Conservation (phyloP, 2,797 vertebrate species). For the Silurus lanzhouensis region DNA sequence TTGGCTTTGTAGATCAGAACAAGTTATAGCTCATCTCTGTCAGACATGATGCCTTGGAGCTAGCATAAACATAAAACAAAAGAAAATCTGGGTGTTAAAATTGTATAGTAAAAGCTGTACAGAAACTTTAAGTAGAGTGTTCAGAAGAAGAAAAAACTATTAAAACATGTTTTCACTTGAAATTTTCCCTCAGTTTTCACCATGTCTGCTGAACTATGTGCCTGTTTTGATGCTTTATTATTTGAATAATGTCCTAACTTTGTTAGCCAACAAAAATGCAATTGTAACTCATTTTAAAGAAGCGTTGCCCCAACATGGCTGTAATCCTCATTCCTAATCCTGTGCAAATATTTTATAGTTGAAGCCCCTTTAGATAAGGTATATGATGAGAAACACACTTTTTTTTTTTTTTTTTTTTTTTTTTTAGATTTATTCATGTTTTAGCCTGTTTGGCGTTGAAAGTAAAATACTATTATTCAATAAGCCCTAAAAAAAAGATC, state of each 20-base stretch:
- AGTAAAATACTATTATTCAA: neutral
- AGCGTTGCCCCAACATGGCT: neutral
- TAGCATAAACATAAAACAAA: slow-evolving; percentile 29
- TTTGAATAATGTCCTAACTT: neutral
- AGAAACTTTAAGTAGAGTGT: neutral
- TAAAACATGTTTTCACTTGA: neutral
- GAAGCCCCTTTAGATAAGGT: neutral
- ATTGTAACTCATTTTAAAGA: slow-evolving; percentile 4
- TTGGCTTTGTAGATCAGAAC: slow-evolving; percentile 49
- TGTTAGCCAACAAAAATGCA: slow-evolving; percentile 1
- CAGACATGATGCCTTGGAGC: slow-evolving; percentile 38
- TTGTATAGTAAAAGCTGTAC: neutral
- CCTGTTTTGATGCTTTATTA: neutral
- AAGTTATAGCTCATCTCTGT: slow-evolving; percentile 45
- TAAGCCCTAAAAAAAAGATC: neutral
- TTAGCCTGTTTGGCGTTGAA: slow-evolving; percentile 15
- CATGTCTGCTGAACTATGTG: neutral
- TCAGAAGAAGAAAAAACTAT: neutral
- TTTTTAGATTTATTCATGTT: slow-evolving; percentile 20
- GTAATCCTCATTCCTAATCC: slow-evolving; percentile 3
- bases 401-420: neutral
- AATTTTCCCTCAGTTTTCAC: neutral
- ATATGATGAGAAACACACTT: neutral
- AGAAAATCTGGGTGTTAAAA: neutral
- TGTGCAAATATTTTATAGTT: neutral